A percentile compares a stretch with the other conserved stretches of the same genome.
These are phyloP conservation scores for Laupala kohalensis DNA, from an alignment of 1,140 invertebrate species.

Conservation along the genomic window DNA sequence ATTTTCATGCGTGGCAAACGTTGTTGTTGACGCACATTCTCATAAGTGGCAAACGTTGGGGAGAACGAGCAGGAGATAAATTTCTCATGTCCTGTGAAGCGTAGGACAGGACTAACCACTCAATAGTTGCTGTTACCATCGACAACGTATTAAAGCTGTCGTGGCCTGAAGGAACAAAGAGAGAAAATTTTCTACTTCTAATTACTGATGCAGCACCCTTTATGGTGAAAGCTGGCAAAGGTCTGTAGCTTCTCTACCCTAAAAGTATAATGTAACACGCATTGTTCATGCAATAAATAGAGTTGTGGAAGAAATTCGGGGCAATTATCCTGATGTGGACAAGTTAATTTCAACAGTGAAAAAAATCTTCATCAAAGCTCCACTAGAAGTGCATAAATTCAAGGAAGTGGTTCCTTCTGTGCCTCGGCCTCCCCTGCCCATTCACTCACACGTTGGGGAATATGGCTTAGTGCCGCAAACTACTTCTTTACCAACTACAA, in stretches of 20 bases:
- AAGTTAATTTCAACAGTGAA: neutral
- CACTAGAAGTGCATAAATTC: constrained; percentile 20
- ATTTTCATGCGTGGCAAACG: too few species aligned
- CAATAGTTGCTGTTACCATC: neutral
- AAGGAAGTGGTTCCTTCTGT: constrained; percentile 22
- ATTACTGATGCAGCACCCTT: neutral
- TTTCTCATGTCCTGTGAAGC: neutral
- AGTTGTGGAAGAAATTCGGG: neutral
- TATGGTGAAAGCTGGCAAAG: too few species aligned
- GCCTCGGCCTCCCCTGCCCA: constrained; percentile 26
- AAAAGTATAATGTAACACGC: neutral
- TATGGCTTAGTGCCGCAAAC: constrained; percentile 25
- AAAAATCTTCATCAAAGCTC: neutral
- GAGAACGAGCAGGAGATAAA: neutral
- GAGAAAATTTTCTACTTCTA: neutral
- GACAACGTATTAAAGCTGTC: neutral
- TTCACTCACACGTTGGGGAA: constrained; percentile 28
- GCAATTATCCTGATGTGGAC: too few species aligned
- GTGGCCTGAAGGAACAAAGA: neutral
- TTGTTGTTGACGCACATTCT: too few species aligned
- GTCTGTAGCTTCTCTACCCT: too few species aligned
- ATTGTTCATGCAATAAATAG: neutral
- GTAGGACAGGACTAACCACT: neutral
- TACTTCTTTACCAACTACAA: constrained; percentile 19
- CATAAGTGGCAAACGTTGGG: neutral